phyloP scores from a whole-genome alignment of 23 tunicate species.

The Clavelina lepadiformis region DNA sequence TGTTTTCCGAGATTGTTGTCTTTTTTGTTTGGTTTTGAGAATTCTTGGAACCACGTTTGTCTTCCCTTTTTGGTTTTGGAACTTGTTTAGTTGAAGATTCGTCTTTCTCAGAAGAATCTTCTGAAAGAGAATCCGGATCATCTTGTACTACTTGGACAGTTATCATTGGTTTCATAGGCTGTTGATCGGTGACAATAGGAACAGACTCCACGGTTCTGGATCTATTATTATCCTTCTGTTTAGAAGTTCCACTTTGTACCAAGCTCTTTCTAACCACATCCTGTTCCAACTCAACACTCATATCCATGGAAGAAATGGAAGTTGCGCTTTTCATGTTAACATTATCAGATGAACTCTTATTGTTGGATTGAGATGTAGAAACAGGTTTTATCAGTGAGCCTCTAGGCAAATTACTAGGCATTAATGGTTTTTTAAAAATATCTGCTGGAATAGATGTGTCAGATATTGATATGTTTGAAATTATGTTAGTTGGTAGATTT shows the following conservation, averaged over 20 bases:
- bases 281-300: constrained; percentile 12
- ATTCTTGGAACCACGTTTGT: neutral
- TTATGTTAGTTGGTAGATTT: neutral
- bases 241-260: neutral
- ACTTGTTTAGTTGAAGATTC: constrained; percentile 3
- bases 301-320: constrained; percentile 41
- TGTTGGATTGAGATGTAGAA: constrained; percentile 4
- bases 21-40: constrained; percentile 30
- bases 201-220: no score
- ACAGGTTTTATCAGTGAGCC: constrained; percentile 2
- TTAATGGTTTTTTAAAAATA: constrained; percentile 53
- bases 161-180: constrained; percentile 29
- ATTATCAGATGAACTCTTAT: neutral
- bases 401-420: neutral
- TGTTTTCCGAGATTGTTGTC: constrained; percentile 80
- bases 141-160: constrained; percentile 66
- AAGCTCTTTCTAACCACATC: neutral
- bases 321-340: constrained; percentile 63
- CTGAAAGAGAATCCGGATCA: constrained; percentile 13
- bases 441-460: no score
- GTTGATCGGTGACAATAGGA: no score
- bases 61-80: constrained; percentile 9
- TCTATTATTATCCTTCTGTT: no score
- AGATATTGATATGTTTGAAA: no score
- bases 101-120: neutral